Evolutionary conservation across 1,140 invertebrate species (phyloP).

Genomic region (Hycleus cichorii): DNA sequence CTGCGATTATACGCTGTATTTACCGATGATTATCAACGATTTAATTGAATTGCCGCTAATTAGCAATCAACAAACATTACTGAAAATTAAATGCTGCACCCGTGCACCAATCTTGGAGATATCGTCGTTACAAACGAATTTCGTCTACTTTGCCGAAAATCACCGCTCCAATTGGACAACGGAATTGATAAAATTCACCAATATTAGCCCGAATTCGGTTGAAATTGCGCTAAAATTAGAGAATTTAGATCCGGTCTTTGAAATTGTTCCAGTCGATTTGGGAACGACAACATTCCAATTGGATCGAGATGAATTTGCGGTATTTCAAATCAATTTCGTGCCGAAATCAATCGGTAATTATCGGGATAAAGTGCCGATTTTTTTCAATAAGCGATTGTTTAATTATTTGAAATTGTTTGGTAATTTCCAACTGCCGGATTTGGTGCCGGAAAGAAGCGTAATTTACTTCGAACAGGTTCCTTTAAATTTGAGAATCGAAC

Average conservation of each 20-base stretch:
- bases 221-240: neutral
- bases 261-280: neutral
- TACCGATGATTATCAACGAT: conserved; percentile 19
- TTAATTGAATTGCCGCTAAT: neutral
- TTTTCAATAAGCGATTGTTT: conserved; percentile 14
- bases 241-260: neutral
- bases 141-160: conserved; percentile 1
- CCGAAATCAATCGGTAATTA: conserved; percentile 15
- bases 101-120: neutral
- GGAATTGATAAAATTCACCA: neutral
- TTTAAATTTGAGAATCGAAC: neutral
- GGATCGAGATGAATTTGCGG: neutral
- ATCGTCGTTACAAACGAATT: neutral
- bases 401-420: conserved; percentile 23
- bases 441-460: neutral
- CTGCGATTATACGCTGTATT: conserved; percentile 19
- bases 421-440: conserved; percentile 6
- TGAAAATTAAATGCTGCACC: neutral
- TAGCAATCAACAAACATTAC: neutral
- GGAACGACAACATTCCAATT: neutral
- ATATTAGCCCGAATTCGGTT: neutral
- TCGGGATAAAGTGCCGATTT: conserved; percentile 16
- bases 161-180: neutral
- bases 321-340: neutral
- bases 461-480: conserved; percentile 17